Evolutionary conservation across 1,140 invertebrate species (phyloP).

Genomic region (Phocides pigmalion): DNA sequence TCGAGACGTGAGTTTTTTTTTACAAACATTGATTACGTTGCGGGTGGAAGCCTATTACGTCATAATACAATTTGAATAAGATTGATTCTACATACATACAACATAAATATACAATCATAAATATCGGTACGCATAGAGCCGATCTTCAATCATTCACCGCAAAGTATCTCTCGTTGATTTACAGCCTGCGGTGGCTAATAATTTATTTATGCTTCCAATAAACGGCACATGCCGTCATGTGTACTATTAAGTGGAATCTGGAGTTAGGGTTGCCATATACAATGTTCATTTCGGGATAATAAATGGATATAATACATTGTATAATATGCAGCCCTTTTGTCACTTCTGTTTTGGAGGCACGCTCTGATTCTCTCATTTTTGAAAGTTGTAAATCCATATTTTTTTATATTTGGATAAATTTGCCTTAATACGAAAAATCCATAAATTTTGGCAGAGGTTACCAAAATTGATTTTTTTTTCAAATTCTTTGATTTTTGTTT

Average conservation of each 20-base stretch:
- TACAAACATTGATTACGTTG: too few species aligned
- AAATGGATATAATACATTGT: neutral
- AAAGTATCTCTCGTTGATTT: conserved; percentile 43
- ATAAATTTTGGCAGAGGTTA: too few species aligned
- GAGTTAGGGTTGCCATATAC: conserved; percentile 22
- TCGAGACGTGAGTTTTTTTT: too few species aligned
- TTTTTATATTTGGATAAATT: too few species aligned
- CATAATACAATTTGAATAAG: conserved; percentile 21
- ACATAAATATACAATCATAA: conserved; percentile 24
- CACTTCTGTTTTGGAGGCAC: too few species aligned
- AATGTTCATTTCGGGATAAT: neutral
- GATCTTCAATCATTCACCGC: conserved; percentile 29
- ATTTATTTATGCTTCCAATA: conserved; percentile 53
- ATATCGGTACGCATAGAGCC: conserved; percentile 8
- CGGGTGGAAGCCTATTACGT: conserved; percentile 7
- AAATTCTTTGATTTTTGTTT: too few species aligned
- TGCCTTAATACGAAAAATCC: too few species aligned
- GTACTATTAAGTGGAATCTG: conserved; percentile 40
- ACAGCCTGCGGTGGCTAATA: conserved; percentile 45
- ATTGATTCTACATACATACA: conserved; percentile 21
- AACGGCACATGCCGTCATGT: conserved; percentile 41
- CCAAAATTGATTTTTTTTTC: too few species aligned
- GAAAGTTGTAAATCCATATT: too few species aligned
- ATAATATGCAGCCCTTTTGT: neutral
- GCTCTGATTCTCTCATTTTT: too few species aligned